Evolutionary conservation across 2,113 vertebrate genomes (phyloP), one percentile per base, ranked within the genome.

Genomic region (Oreochromis tanganicae): DNA sequence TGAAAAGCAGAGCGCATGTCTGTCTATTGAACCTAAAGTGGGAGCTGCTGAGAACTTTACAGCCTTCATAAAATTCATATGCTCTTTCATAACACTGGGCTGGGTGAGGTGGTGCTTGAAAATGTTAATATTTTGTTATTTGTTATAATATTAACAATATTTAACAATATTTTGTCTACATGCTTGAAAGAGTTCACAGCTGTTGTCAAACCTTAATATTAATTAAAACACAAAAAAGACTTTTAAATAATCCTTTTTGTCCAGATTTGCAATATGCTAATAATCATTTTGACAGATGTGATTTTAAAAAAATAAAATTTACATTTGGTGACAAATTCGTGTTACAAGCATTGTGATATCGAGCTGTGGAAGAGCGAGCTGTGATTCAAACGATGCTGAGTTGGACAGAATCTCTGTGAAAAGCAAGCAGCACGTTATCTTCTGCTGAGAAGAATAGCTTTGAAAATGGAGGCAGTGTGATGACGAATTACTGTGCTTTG

Each of bases 241-340:
- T 55, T 2, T 52, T 54, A 36, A 55, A 55, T 54, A 83, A 89
- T 83, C 17, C 57, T 81, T 78, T 92, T 55, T 57, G 48, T 21
- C 79, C 11, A 91, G 38, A 92, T 88, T 91, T 88, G 29, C 8
- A 85, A 89, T 85, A 87, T 91, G 89, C 52, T 92, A 93, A 94
- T 87, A 91, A 83, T 88, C 19, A 87, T 84, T 89, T 88, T 83
- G 89, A 92, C 79, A 73, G 91, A 85, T 85, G 73, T 34, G 7
- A 78, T 81, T 83, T 75, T 11, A 1, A 36, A 19, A 6, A 63
- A 36, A 12, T 17, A 80, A 85, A 86, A 90, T 93, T 86, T 68
- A 93, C 71, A 85, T 14, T 55, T 41, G 80, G 86, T 88, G 89
- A 89, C 78, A 88, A 81, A 83, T 83, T 46, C 43, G 41, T 88